Evolutionary conservation across 2,113 vertebrate genomes (phyloP).

Genomic region (Guaruba guarouba): DNA sequence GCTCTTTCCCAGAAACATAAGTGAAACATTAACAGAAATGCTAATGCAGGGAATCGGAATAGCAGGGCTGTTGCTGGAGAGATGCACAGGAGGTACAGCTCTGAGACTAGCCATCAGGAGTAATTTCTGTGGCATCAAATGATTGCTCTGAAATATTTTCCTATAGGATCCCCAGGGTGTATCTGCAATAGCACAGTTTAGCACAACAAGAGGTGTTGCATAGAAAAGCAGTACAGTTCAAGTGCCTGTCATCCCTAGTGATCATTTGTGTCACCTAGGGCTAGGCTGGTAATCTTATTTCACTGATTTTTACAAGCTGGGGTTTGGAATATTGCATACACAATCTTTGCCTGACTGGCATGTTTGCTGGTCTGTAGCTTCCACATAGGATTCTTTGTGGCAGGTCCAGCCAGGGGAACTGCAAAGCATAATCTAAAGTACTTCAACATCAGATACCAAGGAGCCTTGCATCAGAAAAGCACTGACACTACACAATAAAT

Average conservation of each 20-base stretch:
- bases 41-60: neutral
- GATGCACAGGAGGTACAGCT: neutral
- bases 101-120: neutral
- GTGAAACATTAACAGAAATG: neutral
- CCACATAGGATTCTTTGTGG: neutral
- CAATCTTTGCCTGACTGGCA: neutral
- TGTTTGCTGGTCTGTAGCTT: neutral
- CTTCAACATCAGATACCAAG: neutral
- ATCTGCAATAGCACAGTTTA: neutral
- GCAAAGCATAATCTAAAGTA: neutral
- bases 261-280: neutral
- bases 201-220: neutral
- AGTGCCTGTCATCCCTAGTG: neutral
- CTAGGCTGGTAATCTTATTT: neutral
- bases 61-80: neutral
- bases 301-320: neutral
- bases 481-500: neutral
- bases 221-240: neutral
- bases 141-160: neutral
- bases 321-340: neutral
- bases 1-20: neutral
- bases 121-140: neutral
- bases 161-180: neutral
- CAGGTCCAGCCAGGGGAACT: neutral
- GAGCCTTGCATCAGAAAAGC: neutral